Evolutionary conservation across 2,797 vertebrate genomes (phyloP), one percentile per base, ranked within the genome.

Genomic region (Alauda arvensis): DNA sequence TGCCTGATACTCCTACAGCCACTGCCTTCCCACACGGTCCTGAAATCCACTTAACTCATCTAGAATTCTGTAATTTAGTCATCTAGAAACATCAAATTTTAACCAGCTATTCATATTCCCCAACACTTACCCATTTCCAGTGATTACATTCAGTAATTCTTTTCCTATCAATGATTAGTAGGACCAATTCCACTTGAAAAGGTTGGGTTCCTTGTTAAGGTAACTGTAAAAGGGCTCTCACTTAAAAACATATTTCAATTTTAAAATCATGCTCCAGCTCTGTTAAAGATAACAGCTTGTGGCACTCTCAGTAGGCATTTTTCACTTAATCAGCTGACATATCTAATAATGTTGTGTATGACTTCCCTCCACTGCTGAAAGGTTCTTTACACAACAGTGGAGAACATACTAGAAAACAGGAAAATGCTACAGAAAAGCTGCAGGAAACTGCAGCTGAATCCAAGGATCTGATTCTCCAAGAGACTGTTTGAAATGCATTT

Each of bases 331-430:
- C 74, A 81, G 72, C 18, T 52, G 67, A 69, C n/a, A 28, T 12
- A 52, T 42, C 61, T 63, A 72, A 48, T 24, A 74, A 55, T 14
- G 84, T 62, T 67, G 37, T 51, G 57, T 29, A 17, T 48, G 29
- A 42, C 39, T 74, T 79, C 53, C 55, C 61, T 57, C 3, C 10
- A 31, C 65, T 55, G 85, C 81, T 74, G 57, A 84, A 90, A 85
- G 56, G 23, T 34, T 79, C 80, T 82, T 77, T 37, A 77, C 28
- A 63, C 81, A 88, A 74, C 71, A 45, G 25, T 43, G 48, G 19
- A 86, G 93, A 94, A 94, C 67, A 56, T 77, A 9, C 91, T 79
- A 79, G 93, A 94, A 94, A 92, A n/a, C 7, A 56, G n/a, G 55
- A 34, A 77, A 89, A 74, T 5, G 51, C 62, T 34, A 25, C 33